Base-by-base conservation (phyloP, 2,888 invertebrate species). In the Tachina grossa region DNA sequence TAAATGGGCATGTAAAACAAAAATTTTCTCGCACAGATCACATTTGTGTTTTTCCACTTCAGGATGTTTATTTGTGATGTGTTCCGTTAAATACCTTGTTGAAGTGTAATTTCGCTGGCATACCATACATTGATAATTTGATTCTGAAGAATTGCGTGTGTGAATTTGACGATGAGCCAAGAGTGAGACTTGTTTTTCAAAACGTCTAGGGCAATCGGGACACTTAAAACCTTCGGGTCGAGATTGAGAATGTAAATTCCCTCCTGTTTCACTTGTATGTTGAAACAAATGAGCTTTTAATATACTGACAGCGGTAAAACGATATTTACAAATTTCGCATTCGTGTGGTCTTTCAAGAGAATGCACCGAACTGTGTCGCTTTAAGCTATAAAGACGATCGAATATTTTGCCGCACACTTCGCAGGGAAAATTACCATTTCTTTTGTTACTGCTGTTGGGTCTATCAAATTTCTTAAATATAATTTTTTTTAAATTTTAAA, bases 1-100 rank as follows among this genome's bases (percentile, higher is more conserved):
- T 1, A 95, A 90, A 87, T 95, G 94, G 68, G 95, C 94, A 1
- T 93, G 93, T 65, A 95, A 16, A 0, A 94, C 93, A 88, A 94
- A 95, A 1, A 93, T 93, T 88, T 95, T 95, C 1, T 93, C 91
- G 88, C 95, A 95, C 63, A 94, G 91, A 6, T 91, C 91, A 90
- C 95, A 95, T 68, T 93, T 92, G 84, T 93, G 93, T 0, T 93
- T 93, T 81, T 93, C 94, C 2, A 93, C 92, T n/a, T 93, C 90
- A 6, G 92, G 92, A 88, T 95, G 95, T 41, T 94, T 92, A 87
- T 94, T 94, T 71, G 93, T 88, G 2, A 85, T 75, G 87, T 94
- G 94, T n/a, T 94, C 90, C 59, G 92, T 92, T 10, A 94, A 89
- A 31, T 92, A 89, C 43, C 92, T 90, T 81, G 93, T 92, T 53